Evolutionary conservation across 2,888 invertebrate genomes (phyloP).

Genomic region (Oligia strigilis): DNA sequence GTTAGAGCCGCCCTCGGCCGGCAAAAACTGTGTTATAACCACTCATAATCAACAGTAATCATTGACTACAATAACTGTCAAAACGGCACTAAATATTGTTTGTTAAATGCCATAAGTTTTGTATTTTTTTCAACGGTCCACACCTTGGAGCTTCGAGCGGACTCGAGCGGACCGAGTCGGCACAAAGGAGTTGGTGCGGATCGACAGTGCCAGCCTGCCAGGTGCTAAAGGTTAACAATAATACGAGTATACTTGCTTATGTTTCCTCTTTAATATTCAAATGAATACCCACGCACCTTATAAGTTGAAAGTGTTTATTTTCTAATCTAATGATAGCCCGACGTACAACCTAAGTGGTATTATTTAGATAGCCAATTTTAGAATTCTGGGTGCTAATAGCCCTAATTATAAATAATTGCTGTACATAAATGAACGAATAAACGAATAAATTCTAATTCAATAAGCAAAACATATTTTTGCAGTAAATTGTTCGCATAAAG

Average conservation of each 20-base stretch:
- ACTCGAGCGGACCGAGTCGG: conserved; percentile 51
- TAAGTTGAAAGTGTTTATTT: conserved; percentile 29
- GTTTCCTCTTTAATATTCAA: conserved; percentile 74
- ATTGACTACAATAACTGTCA: conserved; percentile 89
- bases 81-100: conserved; percentile 90
- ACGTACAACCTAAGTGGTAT: background rate
- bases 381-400: conserved; percentile 5
- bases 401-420: conserved; percentile 14
- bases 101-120: conserved; percentile 88
- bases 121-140: conserved; percentile 86
- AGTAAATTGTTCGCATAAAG: conserved; percentile 7
- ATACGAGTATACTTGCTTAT: conserved; percentile 65
- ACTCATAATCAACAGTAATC: conserved; percentile 86
- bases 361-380: conserved; percentile 18
- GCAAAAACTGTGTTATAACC: conserved; percentile 83
- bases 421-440: background rate
- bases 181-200: conserved; percentile 80
- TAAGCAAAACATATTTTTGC: conserved; percentile 11
- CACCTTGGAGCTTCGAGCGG: conserved; percentile 78
- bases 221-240: conserved; percentile 82
- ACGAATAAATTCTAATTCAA: conserved; percentile 6
- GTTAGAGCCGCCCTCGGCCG: conserved; percentile 76
- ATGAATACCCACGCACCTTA: conserved; percentile 68
- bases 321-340: conserved; percentile 37
- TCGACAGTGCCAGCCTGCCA: conserved; percentile 77